Evolutionary conservation across 2,797 vertebrate species (phyloP), one percentile per base, ranked within the genome.

Genomic region (Tokudaia muenninki): DNA sequence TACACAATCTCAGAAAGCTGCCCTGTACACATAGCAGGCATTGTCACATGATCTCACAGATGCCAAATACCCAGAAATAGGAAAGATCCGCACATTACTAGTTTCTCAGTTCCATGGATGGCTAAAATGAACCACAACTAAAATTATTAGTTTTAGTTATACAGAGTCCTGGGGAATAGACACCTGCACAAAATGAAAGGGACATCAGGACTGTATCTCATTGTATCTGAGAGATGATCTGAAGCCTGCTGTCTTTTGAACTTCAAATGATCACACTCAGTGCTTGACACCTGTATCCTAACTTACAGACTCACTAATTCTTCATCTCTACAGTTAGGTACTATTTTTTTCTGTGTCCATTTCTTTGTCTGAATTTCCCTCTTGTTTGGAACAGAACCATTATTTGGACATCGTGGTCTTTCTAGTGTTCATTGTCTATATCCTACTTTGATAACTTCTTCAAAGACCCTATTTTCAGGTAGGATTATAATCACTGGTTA

Each of bases 391-490:
- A 89, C 65, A 24, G 34, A 24, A 83, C 4, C 21, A 7, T 77
- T 59, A 37, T 61, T 63, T 50, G 59, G 31, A 87, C 80, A 74
- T 78, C 34, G 90, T 81, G 17, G 22, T 22, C 50, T 57, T 26
- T 12, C 37, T 12, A 63, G 61, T 21, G 12, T 12, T 21, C 26
- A 37, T 70, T 55, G 21, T 29, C 84, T 47, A 12, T 55, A 22
- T 90, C 50, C 86, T 91, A 75, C 82, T 41, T 61, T 93, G 29
- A 87, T 63, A 55, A 72, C 8, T 44, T 86, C 21, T 88, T 19
- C 65, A 95, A 72, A 94, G n/a, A 84, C 5, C 17, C 4, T 67
- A 44, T 82, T 94, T 93, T 21, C 61, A 92, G 79, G 59, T 41
- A 78, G 80, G 52, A 61, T 24, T 19, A 29, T 37, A 55, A 55